phyloP scores from a whole-genome alignment of 2,113 vertebrate species.

The Diadophis punctatus region DNA sequence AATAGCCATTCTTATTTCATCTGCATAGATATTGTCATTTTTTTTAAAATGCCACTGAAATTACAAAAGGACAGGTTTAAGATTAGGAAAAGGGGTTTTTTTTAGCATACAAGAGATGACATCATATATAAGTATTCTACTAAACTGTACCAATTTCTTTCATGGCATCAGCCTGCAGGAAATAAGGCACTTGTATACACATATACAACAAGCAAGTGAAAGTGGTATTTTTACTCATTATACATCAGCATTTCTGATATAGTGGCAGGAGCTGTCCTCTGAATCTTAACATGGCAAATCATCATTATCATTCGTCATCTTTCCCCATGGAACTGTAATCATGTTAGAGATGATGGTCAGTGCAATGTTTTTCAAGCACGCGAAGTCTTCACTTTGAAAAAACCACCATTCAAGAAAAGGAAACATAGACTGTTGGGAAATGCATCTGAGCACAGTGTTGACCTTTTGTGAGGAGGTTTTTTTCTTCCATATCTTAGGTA shows the following conservation, averaged over 20 bases:
- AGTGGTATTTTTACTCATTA: conserved; percentile 27
- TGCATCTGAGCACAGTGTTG: conserved; percentile 41
- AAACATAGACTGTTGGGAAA: conserved; percentile 26
- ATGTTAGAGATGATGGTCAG: background rate
- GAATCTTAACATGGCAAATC: conserved; percentile 6
- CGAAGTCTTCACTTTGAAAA: conserved; percentile 10
- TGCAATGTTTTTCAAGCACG: conserved; percentile 27
- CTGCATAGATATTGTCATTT: conserved; percentile 47
- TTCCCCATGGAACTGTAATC: background rate
- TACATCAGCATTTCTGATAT: conserved; percentile 13
- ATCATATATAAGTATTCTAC: conserved; percentile 39
- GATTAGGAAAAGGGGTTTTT: conserved; percentile 34
- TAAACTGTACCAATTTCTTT: conserved; percentile 31
- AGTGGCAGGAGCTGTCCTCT: conserved; percentile 20
- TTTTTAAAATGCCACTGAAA: conserved; percentile 33
- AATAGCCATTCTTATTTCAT: conserved; percentile 46
- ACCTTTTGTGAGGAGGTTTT: conserved; percentile 22
- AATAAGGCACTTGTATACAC: conserved; percentile 31
- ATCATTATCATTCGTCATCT: background rate
- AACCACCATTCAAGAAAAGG: conserved; percentile 16
- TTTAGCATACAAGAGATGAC: conserved; percentile 42
- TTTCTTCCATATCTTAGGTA: conserved; percentile 30
- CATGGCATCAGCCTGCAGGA: conserved; percentile 35
- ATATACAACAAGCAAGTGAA: conserved; percentile 31
- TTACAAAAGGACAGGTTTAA: conserved; percentile 48